Evolutionary conservation across 2,113 vertebrate species (phyloP), one percentile per base, ranked within the genome.

Genomic region (Eolophus roseicapilla): DNA sequence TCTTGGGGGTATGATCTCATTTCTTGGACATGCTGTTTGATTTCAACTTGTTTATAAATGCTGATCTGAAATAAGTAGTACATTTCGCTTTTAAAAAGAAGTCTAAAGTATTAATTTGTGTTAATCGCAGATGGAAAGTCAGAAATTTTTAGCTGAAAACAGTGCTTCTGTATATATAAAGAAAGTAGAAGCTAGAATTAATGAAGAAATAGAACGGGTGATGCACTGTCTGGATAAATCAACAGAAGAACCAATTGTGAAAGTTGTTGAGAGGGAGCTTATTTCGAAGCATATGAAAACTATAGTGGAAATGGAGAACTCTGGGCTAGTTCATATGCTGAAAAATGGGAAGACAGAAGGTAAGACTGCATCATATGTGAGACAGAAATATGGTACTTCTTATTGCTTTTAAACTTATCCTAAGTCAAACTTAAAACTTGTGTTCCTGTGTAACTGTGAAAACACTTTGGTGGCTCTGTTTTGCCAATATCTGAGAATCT

Each of bases 251-350:
- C 99, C 99, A 12, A 99, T 99, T 86, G 99, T 99, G 81, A 99
- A 99, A 92, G 99, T 99, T 94, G 99, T 99, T 92, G 99, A 99
- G 96, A 97, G 99, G 41, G 99, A 99, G 82, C 99, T 99, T 91
- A 99, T 99, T 97, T 99, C 99, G 77, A 99, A 99, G 96, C 99
- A 99, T 96, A 99, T 99, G 99, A 99, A 99, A 97, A 99, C 99
- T 46, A 99, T 99, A 53, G 99, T 99, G 92, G 99, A 99, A 98
- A 99, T 99, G 99, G 99, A 99, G 96, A 99, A 99, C 97, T 99
- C 99, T 19, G 99, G 99, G 29, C 98, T 99, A 68, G 99, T 99
- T 77, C 99, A 99, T 97, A 99, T 99, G 99, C 98, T 99, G 86
- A 99, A 99, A 97, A 99, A 99, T 28, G 99, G 99, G 83, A 99